phyloP scores from a whole-genome alignment of 2,113 vertebrate species.

The Podiceps cristatus region DNA sequence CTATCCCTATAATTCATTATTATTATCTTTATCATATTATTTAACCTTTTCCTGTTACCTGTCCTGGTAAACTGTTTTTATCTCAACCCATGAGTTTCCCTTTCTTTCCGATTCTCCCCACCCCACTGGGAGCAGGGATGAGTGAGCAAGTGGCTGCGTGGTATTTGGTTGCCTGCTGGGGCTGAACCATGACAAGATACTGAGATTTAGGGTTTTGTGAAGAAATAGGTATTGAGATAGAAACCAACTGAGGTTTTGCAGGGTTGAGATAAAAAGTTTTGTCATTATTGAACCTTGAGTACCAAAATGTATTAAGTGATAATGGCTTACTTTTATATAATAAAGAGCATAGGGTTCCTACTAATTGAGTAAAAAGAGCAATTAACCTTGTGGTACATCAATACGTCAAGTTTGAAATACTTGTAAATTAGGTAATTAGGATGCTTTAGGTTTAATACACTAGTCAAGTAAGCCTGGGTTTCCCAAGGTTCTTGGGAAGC shows the following conservation, averaged over 20 bases:
- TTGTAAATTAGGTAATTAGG: constrained; percentile 56
- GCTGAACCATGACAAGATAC: not conserved
- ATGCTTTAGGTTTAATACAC: not conserved
- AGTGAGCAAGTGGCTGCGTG: too few species aligned
- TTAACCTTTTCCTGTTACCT: too few species aligned
- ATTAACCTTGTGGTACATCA: constrained; percentile 51
- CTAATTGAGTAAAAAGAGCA: constrained; percentile 48
- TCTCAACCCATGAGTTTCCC: too few species aligned
- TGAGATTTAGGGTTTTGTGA: not conserved
- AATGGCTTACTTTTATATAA: constrained; percentile 44
- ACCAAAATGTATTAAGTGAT: not conserved
- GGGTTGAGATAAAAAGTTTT: constrained; percentile 26
- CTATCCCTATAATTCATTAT: too few species aligned
- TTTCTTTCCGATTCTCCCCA: too few species aligned
- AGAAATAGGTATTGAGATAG: not conserved
- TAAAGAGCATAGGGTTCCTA: not conserved
- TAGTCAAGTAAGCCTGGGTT: not conserved
- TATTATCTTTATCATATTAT: too few species aligned
- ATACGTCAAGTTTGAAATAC: not conserved
- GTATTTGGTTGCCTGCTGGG: too few species aligned
- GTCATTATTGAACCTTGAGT: not conserved
- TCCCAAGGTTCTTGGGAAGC: not conserved
- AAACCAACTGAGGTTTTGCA: not conserved
- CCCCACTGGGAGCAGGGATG: too few species aligned
- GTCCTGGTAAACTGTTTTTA: too few species aligned